Evolutionary conservation across 2,888 invertebrate species (phyloP).

Genomic region (Phoenoteleia sp.): DNA sequence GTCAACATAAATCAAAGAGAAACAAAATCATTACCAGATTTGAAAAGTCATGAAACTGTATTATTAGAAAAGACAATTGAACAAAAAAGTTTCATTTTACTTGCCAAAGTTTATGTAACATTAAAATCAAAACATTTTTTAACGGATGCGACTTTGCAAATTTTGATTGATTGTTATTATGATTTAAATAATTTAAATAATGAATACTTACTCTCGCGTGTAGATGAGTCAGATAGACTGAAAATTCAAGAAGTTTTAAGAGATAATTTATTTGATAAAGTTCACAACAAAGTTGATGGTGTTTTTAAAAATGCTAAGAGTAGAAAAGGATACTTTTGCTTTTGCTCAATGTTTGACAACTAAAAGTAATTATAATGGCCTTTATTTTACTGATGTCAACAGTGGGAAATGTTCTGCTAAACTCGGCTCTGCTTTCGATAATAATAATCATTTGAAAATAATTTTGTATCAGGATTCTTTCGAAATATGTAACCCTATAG

Average conservation of each 20-base stretch:
- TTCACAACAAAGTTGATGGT: background rate
- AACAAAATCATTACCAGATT: too few species aligned
- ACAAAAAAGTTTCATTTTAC: conserved; percentile 24
- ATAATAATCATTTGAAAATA: conserved; percentile 3
- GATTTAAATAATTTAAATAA: conserved; percentile 28
- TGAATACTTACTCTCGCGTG: background rate
- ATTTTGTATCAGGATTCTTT: conserved; percentile 25
- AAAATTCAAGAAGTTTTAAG: background rate
- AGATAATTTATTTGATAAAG: conserved; percentile 1
- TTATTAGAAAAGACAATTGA: background rate
- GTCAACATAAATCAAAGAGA: too few species aligned
- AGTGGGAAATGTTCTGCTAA: conserved; percentile 17
- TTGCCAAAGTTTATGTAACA: background rate
- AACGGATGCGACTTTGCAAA: conserved; percentile 3
- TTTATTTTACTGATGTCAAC: conserved; percentile 5
- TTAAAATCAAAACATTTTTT: conserved; percentile 31
- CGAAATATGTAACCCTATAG: conserved; percentile 19
- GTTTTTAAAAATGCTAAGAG: background rate
- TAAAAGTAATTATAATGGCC: conserved; percentile 6
- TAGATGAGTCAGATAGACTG: background rate
- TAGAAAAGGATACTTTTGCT: background rate
- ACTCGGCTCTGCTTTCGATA: background rate
- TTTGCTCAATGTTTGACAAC: conserved; percentile 2
- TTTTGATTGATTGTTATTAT: conserved; percentile 13
- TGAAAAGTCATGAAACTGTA: too few species aligned